phyloP scores from a whole-genome alignment of 1,140 invertebrate species.

The Pseudomyrmex sp. region DNA sequence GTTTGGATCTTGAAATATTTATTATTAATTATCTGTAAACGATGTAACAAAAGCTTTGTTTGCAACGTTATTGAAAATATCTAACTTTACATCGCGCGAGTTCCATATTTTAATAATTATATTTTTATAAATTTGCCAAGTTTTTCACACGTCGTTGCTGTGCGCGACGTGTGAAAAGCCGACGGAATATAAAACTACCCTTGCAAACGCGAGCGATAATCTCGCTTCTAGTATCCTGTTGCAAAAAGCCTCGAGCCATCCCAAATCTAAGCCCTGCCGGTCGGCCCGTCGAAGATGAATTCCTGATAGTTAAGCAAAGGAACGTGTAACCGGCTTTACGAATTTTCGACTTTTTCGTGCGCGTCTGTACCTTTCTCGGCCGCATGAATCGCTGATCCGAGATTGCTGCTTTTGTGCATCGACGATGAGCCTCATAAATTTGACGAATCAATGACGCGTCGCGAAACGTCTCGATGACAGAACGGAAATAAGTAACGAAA shows the following conservation, averaged over 20 bases:
- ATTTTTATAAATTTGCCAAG: not conserved
- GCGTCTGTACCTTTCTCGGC: conserved; percentile 63
- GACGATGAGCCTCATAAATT: conserved; percentile 54
- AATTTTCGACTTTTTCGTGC: conserved; percentile 7
- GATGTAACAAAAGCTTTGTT: no score
- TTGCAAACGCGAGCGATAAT: not conserved
- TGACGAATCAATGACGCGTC: conserved; percentile 32
- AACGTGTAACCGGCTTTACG: conserved; percentile 50
- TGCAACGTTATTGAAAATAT: no score
- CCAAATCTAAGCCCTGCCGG: conserved; percentile 68
- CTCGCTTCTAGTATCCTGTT: conserved; percentile 68
- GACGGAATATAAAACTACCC: conserved; percentile 40
- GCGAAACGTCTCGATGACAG: not conserved
- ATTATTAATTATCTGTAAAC: no score
- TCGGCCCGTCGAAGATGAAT: conserved; percentile 15
- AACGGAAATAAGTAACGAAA: not conserved
- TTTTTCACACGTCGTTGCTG: not conserved
- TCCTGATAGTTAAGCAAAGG: conserved; percentile 50
- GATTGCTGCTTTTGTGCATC: conserved; percentile 72
- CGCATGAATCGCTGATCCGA: conserved; percentile 65
- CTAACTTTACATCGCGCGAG: no score
- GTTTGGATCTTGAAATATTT: no score
- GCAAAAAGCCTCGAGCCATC: conserved; percentile 73
- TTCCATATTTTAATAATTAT: no score
- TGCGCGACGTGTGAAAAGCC: not conserved